Percentiles rank a stretch among this genome's conserved stretches.
phyloP scores from a whole-genome alignment of 2,113 vertebrate species.

The Macroglossus sobrinus region DNA sequence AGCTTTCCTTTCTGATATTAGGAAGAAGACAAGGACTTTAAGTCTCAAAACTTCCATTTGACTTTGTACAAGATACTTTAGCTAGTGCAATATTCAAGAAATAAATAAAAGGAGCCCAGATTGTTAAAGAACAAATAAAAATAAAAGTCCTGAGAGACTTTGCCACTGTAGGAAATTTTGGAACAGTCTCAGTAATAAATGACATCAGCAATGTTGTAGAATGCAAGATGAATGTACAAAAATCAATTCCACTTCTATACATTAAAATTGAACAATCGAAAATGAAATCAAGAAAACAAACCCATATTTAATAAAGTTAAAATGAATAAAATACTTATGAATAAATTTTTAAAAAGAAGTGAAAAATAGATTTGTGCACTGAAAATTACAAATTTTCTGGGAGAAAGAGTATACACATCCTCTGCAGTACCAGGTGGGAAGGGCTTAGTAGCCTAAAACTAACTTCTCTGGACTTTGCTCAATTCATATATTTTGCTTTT shows the following conservation, averaged over 20 bases:
- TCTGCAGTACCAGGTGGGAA: rapidly evolving
- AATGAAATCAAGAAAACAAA: background rate
- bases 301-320: background rate
- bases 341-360: background rate
- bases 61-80: background rate
- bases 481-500: background rate
- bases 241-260: background rate
- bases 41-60: background rate
- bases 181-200: background rate
- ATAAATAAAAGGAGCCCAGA: background rate
- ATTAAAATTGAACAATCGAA: background rate
- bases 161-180: background rate
- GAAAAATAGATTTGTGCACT: background rate
- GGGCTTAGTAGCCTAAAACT: background rate
- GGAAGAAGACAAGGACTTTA: background rate
- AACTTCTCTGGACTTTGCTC: background rate
- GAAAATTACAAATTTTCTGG: background rate
- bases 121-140: background rate
- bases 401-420: background rate
- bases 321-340: background rate
- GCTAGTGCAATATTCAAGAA: background rate
- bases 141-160: background rate
- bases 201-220: background rate
- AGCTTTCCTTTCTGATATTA: background rate
- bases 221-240: background rate